These are phyloP conservation scores for Troides oblongomaculatus DNA, from an alignment of 2,888 invertebrate species.

Conservation along the genomic window DNA sequence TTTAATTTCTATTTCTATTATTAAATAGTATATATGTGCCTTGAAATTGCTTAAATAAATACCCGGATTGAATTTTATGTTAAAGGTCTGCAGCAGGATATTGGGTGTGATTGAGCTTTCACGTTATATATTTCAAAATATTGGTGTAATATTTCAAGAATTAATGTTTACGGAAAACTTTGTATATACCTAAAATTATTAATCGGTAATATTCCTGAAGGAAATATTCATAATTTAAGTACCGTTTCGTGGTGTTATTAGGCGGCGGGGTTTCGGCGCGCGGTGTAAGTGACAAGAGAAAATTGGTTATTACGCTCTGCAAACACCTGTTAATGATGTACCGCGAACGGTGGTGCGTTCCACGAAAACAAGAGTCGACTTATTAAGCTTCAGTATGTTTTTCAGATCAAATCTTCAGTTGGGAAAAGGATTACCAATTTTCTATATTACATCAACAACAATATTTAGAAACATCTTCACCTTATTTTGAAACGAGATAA, in stretches of 20 bases:
- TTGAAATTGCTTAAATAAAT: too few species aligned
- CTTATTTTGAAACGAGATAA: too few species aligned
- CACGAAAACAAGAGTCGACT: slow-evolving; percentile 10
- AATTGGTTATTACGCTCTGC: slow-evolving; percentile 28
- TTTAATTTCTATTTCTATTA: too few species aligned
- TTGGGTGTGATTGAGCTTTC: neutral
- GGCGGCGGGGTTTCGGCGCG: slow-evolving; percentile 8
- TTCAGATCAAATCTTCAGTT: neutral
- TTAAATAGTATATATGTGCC: too few species aligned
- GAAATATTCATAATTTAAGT: slow-evolving; percentile 11
- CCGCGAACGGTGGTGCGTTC: slow-evolving; percentile 4
- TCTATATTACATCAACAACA: neutral
- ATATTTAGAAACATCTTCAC: neutral
- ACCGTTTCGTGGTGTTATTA: slow-evolving; percentile 18
- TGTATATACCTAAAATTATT: neutral
- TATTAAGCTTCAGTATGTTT: neutral
- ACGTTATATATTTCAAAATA: neutral
- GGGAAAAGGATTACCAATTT: neutral
- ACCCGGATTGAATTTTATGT: too few species aligned
- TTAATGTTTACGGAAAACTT: neutral
- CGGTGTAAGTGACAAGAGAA: slow-evolving; percentile 23
- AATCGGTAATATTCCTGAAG: neutral
- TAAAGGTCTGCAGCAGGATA: too few species aligned
- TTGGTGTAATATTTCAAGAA: neutral
- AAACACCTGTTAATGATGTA: slow-evolving; percentile 28